Evolutionary conservation across 2,113 vertebrate genomes (phyloP).

Genomic region (Sakesphorus luctuosus): DNA sequence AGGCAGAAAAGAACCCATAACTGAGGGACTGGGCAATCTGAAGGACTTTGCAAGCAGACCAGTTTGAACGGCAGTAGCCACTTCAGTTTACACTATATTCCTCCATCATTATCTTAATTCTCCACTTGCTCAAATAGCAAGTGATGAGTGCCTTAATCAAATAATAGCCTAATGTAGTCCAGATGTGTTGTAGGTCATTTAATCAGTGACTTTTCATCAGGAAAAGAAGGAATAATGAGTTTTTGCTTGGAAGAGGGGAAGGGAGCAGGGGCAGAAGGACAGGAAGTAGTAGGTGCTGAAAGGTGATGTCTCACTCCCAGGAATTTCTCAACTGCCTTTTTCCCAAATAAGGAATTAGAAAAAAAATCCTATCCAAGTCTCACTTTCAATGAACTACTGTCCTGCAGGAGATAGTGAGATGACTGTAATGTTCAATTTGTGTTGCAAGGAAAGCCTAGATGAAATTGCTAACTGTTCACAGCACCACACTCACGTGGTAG

Average conservation of each 20-base stretch:
- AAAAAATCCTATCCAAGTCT: not conserved
- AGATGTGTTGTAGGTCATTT: slow-evolving; percentile 60
- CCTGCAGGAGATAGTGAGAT: not conserved
- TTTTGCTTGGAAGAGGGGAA: not conserved
- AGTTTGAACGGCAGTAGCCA: not conserved
- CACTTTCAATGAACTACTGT: not conserved
- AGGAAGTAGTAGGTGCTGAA: not conserved
- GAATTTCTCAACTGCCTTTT: not conserved
- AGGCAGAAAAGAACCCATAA: not conserved
- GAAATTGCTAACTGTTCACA: not conserved
- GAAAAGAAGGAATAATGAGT: not conserved
- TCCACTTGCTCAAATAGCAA: slow-evolving; percentile 6
- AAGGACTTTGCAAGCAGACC: not conserved
- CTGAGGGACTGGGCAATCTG: not conserved
- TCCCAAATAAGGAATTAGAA: not conserved
- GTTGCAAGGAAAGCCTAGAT: not conserved
- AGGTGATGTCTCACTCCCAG: not conserved
- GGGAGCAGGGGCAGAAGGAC: not conserved
- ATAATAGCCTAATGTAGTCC: slow-evolving; percentile 67
- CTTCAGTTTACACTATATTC: not conserved
- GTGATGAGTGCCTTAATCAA: slow-evolving; percentile 67
- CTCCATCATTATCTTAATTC: not conserved
- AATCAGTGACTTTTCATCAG: slow-evolving; percentile 33
- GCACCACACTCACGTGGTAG: not conserved
- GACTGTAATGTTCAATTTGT: not conserved